Evolutionary conservation across 2,113 vertebrate species (phyloP), one percentile per base, ranked within the genome.

Genomic region (Amphilophus citrinellus): DNA sequence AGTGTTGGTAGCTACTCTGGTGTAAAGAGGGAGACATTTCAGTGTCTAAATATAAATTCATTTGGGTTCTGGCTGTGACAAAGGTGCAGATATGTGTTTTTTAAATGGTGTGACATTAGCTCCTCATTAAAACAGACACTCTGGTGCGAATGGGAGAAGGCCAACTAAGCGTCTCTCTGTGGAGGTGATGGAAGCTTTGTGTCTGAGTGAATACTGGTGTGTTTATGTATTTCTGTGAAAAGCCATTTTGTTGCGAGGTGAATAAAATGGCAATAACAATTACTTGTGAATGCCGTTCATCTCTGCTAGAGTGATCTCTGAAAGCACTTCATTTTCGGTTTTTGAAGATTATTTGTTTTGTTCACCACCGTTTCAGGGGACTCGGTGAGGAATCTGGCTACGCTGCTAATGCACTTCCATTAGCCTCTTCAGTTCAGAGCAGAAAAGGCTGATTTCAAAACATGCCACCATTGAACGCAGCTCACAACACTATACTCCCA

Each of bases 21-120:
- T 61, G 30, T 56, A 66, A 61, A 62, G 58, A 61, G 47, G 30
- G 42, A 65, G 15, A 65, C 17, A 42, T 60, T 66, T 83, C 22
- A 37, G 20, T 22, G 7, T 76, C 30, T 80, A 77, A 68, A 79
- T 88, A 84, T 78, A 76, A 88, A 88, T 79, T 22, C 22, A 71
- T 84, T 66, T 44, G 1, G 22, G 73, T 15, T 50, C 62, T 13
- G 20, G 17, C 27, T 47, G 78, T 66, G 24, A 79, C 65, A 82
- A 59, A 88, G 76, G 62, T 47, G 65, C 61, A 62, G 60, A 37
- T 77, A 58, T 80, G 77, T 77, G 60, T 80, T 76, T 71, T 59
- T 61, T 81, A 76, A 90, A 84, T 4, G 61, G 42, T 68, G 14
- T 62, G 75, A 78, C 77, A 76, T 84, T 30, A 57, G 63, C 32